Evolutionary conservation across 2,888 invertebrate genomes (phyloP).

Genomic region (Mamestra brassicae): DNA sequence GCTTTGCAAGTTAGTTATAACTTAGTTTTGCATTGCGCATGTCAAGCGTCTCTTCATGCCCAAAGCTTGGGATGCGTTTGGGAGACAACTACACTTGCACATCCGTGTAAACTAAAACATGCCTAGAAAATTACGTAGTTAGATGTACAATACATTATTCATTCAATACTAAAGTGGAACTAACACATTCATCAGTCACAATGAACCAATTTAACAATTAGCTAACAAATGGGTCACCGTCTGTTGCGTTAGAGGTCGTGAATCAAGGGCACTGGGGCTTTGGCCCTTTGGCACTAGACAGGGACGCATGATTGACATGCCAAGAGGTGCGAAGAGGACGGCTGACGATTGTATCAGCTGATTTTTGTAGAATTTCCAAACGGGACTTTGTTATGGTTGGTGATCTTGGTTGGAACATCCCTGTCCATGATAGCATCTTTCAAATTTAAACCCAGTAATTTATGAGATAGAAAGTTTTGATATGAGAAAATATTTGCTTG

Average conservation of each 20-base stretch:
- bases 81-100: background rate
- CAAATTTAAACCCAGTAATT: background rate
- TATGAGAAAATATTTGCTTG: background rate
- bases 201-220: conserved; percentile 66
- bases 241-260: conserved; percentile 72
- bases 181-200: conserved; percentile 29
- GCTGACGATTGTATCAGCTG: conserved; percentile 64
- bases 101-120: background rate
- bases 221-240: conserved; percentile 77
- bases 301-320: conserved; percentile 60
- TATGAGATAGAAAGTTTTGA: no score
- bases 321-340: conserved; percentile 60
- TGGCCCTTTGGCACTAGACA: conserved; percentile 69
- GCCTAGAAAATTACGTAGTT: background rate
- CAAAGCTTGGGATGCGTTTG: background rate
- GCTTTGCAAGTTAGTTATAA: background rate
- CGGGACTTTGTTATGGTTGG: conserved; percentile 45
- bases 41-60: background rate
- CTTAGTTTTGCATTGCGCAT: background rate
- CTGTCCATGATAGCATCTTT: conserved; percentile 12
- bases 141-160: conserved; percentile 12
- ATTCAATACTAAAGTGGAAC: conserved; percentile 34
- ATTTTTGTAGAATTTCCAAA: conserved; percentile 51
- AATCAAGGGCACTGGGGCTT: conserved; percentile 80
- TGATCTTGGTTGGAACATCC: conserved; percentile 8